Conservation (phyloP, 2,113 vertebrate genomes). For the Phalacrocorax carbo region DNA sequence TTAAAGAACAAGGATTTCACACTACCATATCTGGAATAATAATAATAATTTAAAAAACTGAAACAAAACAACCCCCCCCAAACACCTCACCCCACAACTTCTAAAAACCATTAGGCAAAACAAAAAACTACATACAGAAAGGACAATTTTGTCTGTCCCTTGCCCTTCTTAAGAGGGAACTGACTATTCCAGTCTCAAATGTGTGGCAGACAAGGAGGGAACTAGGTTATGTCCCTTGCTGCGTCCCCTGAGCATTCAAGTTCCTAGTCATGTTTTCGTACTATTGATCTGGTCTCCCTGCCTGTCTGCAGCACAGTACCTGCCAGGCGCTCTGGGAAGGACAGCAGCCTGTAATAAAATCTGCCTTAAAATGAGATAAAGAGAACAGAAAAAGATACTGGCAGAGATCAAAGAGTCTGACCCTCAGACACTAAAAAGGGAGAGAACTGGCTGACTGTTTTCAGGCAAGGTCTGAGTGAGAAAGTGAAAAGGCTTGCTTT, state of each 20-base stretch:
- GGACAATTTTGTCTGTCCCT: background rate
- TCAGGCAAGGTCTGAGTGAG: background rate
- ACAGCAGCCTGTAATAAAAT: conserved; percentile 30
- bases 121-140: background rate
- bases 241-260: background rate
- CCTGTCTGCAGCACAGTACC: background rate
- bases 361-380: conserved; percentile 38
- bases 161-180: background rate
- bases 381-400: background rate
- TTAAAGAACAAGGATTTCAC: background rate
- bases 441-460: background rate
- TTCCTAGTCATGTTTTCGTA: background rate
- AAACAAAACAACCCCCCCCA: background rate
- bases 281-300: conserved; percentile 19
- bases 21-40: background rate
- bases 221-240: background rate
- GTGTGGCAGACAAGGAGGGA: background rate
- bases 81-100: background rate
- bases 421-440: background rate
- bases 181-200: background rate
- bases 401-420: conserved; percentile 41
- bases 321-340: background rate
- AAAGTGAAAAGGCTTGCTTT: background rate
- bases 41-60: background rate
- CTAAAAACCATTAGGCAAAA: background rate